Conservation (phyloP, 2,888 invertebrate genomes). For the Crossocerus cetratus region DNA sequence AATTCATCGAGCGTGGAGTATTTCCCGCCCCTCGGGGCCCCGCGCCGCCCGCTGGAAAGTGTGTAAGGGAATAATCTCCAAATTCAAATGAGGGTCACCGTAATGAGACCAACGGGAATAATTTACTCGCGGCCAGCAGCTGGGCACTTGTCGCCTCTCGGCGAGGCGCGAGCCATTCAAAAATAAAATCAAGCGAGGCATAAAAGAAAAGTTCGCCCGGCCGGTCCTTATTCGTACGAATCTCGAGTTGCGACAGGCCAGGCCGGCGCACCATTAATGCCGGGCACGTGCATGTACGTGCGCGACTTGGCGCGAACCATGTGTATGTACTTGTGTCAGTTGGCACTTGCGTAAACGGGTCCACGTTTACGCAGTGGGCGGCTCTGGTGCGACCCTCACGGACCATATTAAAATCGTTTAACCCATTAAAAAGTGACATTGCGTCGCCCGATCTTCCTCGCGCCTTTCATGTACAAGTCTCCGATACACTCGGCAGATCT, state of each 20-base stretch:
- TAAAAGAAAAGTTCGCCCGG: slow-evolving; percentile 19
- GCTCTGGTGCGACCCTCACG: slow-evolving; percentile 20
- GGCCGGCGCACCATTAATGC: slow-evolving; percentile 36
- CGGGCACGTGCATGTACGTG: slow-evolving; percentile 42
- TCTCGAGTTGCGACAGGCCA: slow-evolving; percentile 34
- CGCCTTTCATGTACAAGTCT: neutral
- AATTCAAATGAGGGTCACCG: neutral
- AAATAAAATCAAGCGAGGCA: slow-evolving; percentile 25
- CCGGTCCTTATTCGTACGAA: slow-evolving; percentile 30
- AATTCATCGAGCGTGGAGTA: slow-evolving; percentile 8
- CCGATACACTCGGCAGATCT: too few species aligned
- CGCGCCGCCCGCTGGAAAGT: neutral
- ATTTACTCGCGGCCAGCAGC: slow-evolving; percentile 23
- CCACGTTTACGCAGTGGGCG: slow-evolving; percentile 32
- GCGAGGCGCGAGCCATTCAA: slow-evolving; percentile 2
- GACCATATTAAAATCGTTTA: slow-evolving; percentile 31
- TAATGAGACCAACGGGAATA: neutral
- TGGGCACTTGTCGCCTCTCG: slow-evolving; percentile 14
- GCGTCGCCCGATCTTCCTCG: neutral
- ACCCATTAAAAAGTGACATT: slow-evolving; percentile 15
- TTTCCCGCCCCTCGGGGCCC: neutral
- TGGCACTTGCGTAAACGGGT: slow-evolving; percentile 39
- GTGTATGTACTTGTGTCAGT: slow-evolving; percentile 21
- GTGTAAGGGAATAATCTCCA: neutral
- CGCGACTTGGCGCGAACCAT: slow-evolving; percentile 25